Percentiles rank a stretch among this genome's conserved stretches.
phyloP scores from a whole-genome alignment of 2,888 invertebrate species.

The Melanargia galathea region DNA sequence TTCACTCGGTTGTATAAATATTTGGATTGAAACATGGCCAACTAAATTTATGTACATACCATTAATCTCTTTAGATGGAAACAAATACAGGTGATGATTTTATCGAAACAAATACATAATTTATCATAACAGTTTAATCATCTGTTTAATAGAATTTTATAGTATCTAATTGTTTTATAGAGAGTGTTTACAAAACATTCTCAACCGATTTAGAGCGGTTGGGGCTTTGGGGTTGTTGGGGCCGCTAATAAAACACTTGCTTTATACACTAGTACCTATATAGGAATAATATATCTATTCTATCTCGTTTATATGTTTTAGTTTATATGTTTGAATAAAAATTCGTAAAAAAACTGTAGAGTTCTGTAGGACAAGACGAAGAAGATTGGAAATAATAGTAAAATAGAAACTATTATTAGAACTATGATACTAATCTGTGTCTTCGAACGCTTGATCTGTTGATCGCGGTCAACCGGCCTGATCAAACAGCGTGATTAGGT shows the following conservation, averaged over 20 bases:
- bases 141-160: neutral
- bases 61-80: slow-evolving; percentile 19
- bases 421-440: neutral
- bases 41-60: slow-evolving; percentile 26
- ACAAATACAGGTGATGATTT: slow-evolving; percentile 9
- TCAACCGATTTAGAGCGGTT: neutral
- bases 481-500: slow-evolving; percentile 15
- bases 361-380: no score
- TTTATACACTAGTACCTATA: no score
- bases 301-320: no score
- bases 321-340: no score
- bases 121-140: neutral
- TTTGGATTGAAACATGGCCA: slow-evolving; percentile 35
- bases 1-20: slow-evolving; percentile 33
- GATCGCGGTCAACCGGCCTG: slow-evolving; percentile 7
- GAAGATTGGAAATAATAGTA: neutral
- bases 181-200: neutral
- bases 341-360: no score
- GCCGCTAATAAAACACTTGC: no score
- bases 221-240: no score
- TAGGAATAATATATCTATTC: no score
- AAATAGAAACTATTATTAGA: neutral
- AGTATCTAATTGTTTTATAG: neutral
- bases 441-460: slow-evolving; percentile 10
- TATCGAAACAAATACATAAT: slow-evolving; percentile 15